A percentile compares a stretch with the other conserved stretches of the same genome.
phyloP scores from a whole-genome alignment of 2,113 vertebrate genomes.

The Copsychus sechellarum region DNA sequence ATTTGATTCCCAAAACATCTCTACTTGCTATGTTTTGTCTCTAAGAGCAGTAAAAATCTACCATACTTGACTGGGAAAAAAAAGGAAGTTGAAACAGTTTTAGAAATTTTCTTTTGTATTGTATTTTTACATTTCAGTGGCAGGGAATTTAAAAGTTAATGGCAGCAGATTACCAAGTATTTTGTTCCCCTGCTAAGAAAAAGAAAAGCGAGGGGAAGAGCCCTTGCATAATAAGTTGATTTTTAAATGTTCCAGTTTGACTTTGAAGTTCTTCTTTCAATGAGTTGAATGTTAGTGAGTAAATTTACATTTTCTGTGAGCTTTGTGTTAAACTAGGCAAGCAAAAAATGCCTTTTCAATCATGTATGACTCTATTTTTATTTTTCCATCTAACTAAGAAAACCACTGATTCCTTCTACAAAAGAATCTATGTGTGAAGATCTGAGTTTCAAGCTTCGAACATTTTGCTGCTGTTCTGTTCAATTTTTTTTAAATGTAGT shows the following conservation, averaged over 20 bases:
- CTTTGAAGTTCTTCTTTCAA: conserved; percentile 34
- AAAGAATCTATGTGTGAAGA: background rate
- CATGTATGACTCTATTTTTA: background rate
- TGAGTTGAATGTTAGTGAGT: background rate
- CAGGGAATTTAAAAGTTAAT: conserved; percentile 26
- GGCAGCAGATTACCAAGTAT: background rate
- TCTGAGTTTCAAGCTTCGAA: conserved; percentile 5
- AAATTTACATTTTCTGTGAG: conserved; percentile 40
- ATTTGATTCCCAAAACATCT: background rate
- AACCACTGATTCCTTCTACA: background rate
- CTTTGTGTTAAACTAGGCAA: background rate
- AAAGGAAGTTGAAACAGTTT: background rate
- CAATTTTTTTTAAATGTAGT: background rate
- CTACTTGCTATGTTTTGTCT: background rate
- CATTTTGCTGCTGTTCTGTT: background rate
- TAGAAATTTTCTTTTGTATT: conserved; percentile 2
- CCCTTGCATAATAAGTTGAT: background rate
- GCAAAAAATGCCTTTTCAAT: conserved; percentile 24
- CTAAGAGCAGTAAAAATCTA: background rate
- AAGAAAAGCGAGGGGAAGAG: background rate
- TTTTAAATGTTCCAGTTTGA: conserved; percentile 5
- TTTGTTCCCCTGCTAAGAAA: conserved; percentile 6
- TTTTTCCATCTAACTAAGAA: background rate
- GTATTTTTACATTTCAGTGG: background rate
- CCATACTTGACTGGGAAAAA: background rate